Percentiles rank a stretch among this genome's conserved stretches.
Evolutionary conservation across 2,888 invertebrate species (phyloP).

Genomic region (Chrysolina haemoptera): DNA sequence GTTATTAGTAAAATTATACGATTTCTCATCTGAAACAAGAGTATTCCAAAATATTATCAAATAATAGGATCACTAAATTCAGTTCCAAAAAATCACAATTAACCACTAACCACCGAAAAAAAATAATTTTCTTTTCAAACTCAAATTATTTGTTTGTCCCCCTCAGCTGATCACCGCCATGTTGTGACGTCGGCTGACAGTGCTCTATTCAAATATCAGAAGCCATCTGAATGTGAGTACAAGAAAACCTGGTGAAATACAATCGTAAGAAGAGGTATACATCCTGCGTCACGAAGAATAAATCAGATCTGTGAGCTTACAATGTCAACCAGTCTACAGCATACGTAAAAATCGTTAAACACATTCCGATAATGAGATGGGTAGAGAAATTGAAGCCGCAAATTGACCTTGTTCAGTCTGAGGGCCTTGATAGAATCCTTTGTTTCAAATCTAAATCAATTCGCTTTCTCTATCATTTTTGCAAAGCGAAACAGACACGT

Average conservation of each 20-base stretch:
- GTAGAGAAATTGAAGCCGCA: slow-evolving; percentile 37
- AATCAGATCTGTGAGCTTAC: neutral
- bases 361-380: slow-evolving; percentile 30
- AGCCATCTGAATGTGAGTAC: neutral
- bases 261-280: neutral
- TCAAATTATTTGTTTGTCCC: too few species aligned
- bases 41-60: too few species aligned
- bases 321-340: slow-evolving; percentile 10
- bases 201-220: too few species aligned
- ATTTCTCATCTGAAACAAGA: too few species aligned
- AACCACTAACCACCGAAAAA: too few species aligned
- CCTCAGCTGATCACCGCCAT: too few species aligned
- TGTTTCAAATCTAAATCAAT: slow-evolving; percentile 36
- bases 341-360: neutral
- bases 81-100: too few species aligned
- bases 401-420: slow-evolving; percentile 47
- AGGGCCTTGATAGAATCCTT: slow-evolving; percentile 44
- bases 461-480: slow-evolving; percentile 24
- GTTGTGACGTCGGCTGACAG: too few species aligned
- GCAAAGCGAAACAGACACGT: neutral
- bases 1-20: too few species aligned
- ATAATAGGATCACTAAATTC: too few species aligned
- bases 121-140: too few species aligned
- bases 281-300: neutral
- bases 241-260: neutral